Evolutionary conservation across 30 jellyfish, hydroid and myxozoan species (phyloP), one percentile per base, ranked within the genome.

Genomic region (Pseudorhiza aurosa): DNA sequence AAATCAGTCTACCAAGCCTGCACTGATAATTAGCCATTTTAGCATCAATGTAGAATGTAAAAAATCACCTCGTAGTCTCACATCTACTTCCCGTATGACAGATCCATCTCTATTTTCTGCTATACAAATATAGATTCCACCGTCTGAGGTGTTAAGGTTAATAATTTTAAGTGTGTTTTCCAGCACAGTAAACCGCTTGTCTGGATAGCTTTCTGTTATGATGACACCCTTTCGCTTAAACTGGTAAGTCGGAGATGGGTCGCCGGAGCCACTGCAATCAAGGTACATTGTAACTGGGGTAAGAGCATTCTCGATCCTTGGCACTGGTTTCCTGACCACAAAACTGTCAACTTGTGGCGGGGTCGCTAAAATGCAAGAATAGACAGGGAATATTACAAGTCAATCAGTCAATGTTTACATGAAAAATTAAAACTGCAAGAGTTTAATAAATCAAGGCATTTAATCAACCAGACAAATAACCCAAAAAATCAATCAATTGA

Each of bases 261-360:
- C 80, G 3, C 99, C 99, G 50, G 99, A 80, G 33, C 97, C 97
- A 58, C 95, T 93, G 85, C 99, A 93, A 79, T 87, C 88, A 17
- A 93, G 56, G 58, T 27, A 58, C 73, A 90, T 65, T 3, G 67
- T 39, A 0, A 45, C 86, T 2, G 77, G 56, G 2, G 82, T 81
- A 27, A 62, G 77, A 24, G 2, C 77, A 68, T 74, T 71, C 73
- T 83, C 95, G 55, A 90, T 90, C 43, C 81, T 60, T 42, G 89
- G 89, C 60, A 62, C 33, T 3, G 89, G 89, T 5, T 15, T 44
- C 18, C 89, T 14, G 8, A 77, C 46, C 2, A 27, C 72, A 35
- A 77, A 77, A 9, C 32, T 43, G 35, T 77, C 89, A 0, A 77
- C 73, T 63, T 77, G 89, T 0, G 89, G 89, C 14, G 89, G 89